Conservation (phyloP, 2,113 vertebrate species). For the Mus spicilegus region DNA sequence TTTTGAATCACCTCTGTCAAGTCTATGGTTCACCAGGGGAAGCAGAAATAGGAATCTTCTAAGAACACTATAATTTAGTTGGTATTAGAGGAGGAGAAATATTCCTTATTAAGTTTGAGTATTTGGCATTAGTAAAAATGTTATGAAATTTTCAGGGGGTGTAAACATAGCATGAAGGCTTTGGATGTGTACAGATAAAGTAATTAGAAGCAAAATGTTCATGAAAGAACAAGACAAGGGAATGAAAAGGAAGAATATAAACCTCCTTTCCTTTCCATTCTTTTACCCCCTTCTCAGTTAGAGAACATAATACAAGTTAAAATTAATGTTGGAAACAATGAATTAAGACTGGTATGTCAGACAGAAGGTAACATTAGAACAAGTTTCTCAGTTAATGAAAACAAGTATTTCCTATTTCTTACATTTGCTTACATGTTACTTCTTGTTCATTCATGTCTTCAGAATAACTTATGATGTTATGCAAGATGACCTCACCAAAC, state of each 20-base stretch:
- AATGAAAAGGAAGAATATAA: neutral
- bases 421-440: neutral
- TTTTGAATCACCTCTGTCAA: neutral
- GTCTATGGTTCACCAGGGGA: neutral
- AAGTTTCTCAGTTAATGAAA: neutral
- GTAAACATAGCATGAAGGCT: neutral
- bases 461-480: neutral
- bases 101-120: neutral
- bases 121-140: neutral
- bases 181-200: neutral
- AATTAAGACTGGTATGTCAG: neutral
- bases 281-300: neutral
- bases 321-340: neutral
- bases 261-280: accelerated
- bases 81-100: neutral
- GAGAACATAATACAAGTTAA: neutral
- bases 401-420: neutral
- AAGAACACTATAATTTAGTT: slow-evolving; percentile 6
- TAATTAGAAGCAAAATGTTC: neutral
- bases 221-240: neutral
- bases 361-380: neutral
- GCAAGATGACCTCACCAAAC: neutral
- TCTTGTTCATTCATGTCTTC: neutral
- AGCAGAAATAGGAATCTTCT: neutral
- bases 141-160: neutral